A percentile compares a stretch with the other conserved stretches of the same genome.
Evolutionary conservation across 2,797 vertebrate species (phyloP).

Genomic region (Caiman crocodilus): DNA sequence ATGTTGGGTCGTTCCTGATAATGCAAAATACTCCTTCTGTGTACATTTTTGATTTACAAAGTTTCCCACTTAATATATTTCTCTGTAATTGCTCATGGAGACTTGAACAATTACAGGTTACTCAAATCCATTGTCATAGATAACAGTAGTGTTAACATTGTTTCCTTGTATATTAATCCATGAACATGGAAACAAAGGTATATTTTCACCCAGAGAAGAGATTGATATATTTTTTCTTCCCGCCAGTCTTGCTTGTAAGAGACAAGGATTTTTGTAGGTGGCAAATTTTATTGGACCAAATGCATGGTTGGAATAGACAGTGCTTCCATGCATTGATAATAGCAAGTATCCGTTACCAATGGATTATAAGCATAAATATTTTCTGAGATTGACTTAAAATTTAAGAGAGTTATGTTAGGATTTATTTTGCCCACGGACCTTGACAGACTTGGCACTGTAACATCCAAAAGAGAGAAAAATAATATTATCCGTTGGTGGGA

Average conservation of each 20-base stretch:
- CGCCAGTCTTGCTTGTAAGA: background rate
- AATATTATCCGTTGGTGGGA: too few relatives aligned
- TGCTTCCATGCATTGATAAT: background rate
- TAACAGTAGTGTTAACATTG: background rate
- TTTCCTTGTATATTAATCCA: background rate
- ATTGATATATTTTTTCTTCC: background rate
- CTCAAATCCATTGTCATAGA: background rate
- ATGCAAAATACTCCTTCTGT: conserved; percentile 1
- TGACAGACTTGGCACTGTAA: too few relatives aligned
- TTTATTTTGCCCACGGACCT: too few relatives aligned
- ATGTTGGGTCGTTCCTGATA: background rate
- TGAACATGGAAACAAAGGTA: background rate
- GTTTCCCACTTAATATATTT: too few relatives aligned
- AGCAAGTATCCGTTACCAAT: too few relatives aligned
- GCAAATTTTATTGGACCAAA: background rate
- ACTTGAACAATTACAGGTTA: background rate
- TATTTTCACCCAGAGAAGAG: background rate
- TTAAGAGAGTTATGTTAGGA: too few relatives aligned
- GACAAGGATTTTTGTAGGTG: background rate
- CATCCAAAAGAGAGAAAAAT: too few relatives aligned
- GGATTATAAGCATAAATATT: too few relatives aligned
- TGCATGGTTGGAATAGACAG: background rate
- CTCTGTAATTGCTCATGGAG: background rate
- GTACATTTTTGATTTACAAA: background rate
- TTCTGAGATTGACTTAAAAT: too few relatives aligned